Percentiles rank a stretch among this genome's conserved stretches.
These are phyloP conservation scores for Drosophila nebulosa DNA, from an alignment of 1,140 invertebrate genomes.

Conservation along the genomic window DNA sequence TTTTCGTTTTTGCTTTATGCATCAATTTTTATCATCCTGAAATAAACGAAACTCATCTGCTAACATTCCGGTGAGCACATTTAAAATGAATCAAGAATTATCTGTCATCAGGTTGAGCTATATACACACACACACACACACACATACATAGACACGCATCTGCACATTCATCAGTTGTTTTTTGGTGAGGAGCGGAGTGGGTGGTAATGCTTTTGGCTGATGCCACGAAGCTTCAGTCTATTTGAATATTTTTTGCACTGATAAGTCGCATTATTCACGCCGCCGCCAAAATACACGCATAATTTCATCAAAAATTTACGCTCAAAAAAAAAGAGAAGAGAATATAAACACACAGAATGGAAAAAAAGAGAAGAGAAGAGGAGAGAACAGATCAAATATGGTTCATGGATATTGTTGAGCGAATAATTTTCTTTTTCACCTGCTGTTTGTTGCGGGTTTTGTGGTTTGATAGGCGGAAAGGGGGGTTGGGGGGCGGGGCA, in stretches of 20 bases:
- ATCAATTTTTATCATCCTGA: background rate
- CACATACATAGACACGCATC: background rate
- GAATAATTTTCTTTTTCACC: slow-evolving; percentile 46
- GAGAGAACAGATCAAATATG: background rate
- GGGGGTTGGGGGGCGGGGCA: slow-evolving; percentile 2
- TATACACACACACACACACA: background rate
- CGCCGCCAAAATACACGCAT: slow-evolving; percentile 49
- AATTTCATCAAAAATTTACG: slow-evolving; percentile 66
- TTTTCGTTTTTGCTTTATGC: background rate
- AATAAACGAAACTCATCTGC: background rate
- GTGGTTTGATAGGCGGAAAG: slow-evolving; percentile 1
- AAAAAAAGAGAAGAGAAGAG: background rate
- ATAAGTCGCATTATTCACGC: slow-evolving; percentile 69
- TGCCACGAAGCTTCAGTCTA: slow-evolving; percentile 4
- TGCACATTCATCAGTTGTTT: background rate
- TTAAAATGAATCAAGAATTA: slow-evolving; percentile 11
- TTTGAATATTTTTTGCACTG: slow-evolving; percentile 44
- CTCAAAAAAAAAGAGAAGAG: background rate
- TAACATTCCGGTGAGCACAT: slow-evolving; percentile 4
- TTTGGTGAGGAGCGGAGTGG: background rate
- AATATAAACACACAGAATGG: background rate
- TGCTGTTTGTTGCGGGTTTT: slow-evolving; percentile 57
- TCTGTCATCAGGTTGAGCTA: slow-evolving; percentile 1
- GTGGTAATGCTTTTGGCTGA: background rate
- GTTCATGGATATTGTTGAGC: background rate